A percentile compares a stretch with the other conserved stretches of the same genome.
Conservation (phyloP, 2,888 invertebrate genomes). For the Germaria angustata region DNA sequence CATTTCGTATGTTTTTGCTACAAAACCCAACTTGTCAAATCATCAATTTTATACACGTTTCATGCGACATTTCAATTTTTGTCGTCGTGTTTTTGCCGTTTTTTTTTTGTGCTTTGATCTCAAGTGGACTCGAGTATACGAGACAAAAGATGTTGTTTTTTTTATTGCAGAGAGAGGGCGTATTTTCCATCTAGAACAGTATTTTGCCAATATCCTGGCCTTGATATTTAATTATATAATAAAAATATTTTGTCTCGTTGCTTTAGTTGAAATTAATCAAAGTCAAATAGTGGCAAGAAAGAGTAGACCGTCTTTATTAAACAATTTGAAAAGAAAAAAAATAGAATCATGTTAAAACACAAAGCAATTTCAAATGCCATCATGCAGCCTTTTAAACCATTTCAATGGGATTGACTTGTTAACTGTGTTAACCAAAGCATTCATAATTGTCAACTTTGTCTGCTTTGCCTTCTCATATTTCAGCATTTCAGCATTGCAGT, state of each 20-base stretch:
- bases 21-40: constrained; percentile 13
- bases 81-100: not conserved
- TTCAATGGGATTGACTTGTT: not conserved
- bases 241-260: too few relatives aligned
- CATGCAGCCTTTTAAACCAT: not conserved
- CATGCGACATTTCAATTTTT: constrained; percentile 38
- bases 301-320: too few relatives aligned
- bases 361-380: not conserved
- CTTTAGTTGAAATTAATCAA: too few relatives aligned
- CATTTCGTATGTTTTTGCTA: too few relatives aligned
- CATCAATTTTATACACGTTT: constrained; percentile 51
- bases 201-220: too few relatives aligned
- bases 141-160: too few relatives aligned
- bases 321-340: not conserved
- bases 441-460: not conserved
- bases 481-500: not conserved
- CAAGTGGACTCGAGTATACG: not conserved
- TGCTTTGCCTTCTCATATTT: not conserved
- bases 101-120: not conserved
- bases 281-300: too few relatives aligned
- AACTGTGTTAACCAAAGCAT: not conserved
- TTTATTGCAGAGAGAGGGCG: too few relatives aligned
- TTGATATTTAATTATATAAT: too few relatives aligned
- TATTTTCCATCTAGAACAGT: too few relatives aligned
- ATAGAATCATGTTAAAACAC: not conserved